phyloP scores from a whole-genome alignment of 2,888 invertebrate species.

The Minunthozetes semirufus region DNA sequence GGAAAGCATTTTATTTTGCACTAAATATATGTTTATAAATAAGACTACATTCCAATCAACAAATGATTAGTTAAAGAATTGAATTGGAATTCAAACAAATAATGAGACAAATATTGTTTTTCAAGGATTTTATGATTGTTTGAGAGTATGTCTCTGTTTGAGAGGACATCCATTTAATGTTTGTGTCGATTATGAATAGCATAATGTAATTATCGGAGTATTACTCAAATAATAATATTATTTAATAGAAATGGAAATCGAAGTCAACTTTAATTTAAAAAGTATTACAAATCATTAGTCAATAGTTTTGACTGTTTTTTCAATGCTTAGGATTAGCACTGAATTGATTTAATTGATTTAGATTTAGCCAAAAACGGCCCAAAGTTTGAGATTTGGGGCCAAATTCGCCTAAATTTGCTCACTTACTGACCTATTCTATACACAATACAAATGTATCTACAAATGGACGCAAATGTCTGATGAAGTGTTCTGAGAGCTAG shows the following conservation, averaged over 20 bases:
- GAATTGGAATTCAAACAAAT: not conserved
- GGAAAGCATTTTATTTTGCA: constrained; percentile 23
- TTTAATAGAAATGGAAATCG: not conserved
- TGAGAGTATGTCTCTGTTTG: too few species aligned
- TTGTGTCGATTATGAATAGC: not conserved
- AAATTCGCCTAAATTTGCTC: constrained; percentile 32
- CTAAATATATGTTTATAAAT: constrained; percentile 6
- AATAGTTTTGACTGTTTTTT: constrained; percentile 6
- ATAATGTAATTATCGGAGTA: not conserved
- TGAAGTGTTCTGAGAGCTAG: constrained; percentile 21
- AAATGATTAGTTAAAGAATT: not conserved
- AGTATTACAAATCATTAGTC: not conserved
- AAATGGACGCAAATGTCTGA: constrained; percentile 7
- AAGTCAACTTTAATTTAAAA: not conserved
- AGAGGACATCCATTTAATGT: too few species aligned
- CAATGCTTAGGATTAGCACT: not conserved
- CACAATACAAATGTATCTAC: not conserved
- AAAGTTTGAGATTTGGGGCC: not conserved
- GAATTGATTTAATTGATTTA: constrained; percentile 20
- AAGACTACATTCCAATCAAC: constrained; percentile 12
- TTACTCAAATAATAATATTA: not conserved
- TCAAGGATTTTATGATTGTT: too few species aligned
- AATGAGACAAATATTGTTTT: not conserved
- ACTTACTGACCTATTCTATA: constrained; percentile 9
- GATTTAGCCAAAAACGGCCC: constrained; percentile 12